Evolutionary conservation across 2,797 vertebrate species (phyloP), one percentile per base, ranked within the genome.

Genomic region (Centropyge bicolor): DNA sequence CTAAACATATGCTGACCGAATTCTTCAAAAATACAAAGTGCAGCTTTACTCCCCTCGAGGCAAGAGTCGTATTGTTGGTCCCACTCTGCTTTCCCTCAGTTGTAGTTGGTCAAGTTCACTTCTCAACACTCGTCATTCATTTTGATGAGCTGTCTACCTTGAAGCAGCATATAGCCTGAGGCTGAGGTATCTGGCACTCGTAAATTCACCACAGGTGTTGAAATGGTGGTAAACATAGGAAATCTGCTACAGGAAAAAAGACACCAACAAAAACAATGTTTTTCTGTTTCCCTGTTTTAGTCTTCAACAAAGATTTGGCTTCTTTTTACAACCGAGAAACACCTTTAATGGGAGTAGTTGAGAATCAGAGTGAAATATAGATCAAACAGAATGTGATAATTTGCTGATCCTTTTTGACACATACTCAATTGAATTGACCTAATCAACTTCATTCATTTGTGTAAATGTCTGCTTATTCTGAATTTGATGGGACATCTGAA

Each of bases 131-230:
- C 35, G 56, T 66, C 71, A 81, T 76, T 87, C 78, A 86, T 86
- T 83, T 82, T 83, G 86, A 88, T 80, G 86, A 88, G 88, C 81
- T 81, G 77, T 84, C 82, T 74, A 51, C 81, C 78, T 84, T 75
- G 72, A 74, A 83, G 77, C 80, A 24, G 75, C 49, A 59, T 49
- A 52, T 35, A 40, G 83, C 86, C 80, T 2, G 27, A 76, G 76
- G 88, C 82, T 67, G 31, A 38, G 48, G 45, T 69, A 68, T 67
- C 40, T 73, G 67, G 43, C 54, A 27, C 43, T 81, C 35, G 36
- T 43, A 79, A 78, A 90, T 83, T 83, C 69, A 84, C 70, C 46
- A 69, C 41, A 69, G 67, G 82, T 80, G 68, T 76, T 67, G 54
- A 73, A 76, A 62, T 63, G 48, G 46, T 54, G 8, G 35, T 72